Evolutionary conservation across 2,113 vertebrate species (phyloP).

Genomic region (Platycercus adscitus): DNA sequence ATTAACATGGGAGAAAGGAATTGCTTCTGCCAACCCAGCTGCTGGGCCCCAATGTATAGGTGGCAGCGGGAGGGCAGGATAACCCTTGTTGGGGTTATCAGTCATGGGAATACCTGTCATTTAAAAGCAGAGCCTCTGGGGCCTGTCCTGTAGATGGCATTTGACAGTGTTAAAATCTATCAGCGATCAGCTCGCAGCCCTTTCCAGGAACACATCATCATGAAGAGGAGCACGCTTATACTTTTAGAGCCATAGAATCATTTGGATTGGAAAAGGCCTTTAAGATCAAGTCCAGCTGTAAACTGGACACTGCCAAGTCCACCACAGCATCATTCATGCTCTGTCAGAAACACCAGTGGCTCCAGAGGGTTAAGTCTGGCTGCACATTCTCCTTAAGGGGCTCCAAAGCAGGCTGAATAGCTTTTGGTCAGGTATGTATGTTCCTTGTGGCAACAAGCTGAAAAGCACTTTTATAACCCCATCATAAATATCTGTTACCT

Average conservation of each 20-base stretch:
- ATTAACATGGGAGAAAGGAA: neutral
- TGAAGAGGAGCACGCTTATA: neutral
- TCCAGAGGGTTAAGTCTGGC: neutral
- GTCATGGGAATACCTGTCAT: neutral
- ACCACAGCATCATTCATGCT: neutral
- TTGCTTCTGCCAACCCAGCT: neutral
- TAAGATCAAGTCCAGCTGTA: neutral
- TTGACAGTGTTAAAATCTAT: neutral
- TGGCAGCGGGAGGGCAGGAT: neutral
- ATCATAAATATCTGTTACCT: neutral
- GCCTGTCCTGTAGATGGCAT: neutral
- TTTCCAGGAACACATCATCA: neutral
- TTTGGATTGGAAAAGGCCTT: neutral
- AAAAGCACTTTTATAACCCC: neutral
- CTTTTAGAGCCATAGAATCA: neutral
- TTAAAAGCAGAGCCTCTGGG: neutral
- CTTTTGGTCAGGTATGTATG: neutral
- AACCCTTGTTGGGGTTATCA: neutral
- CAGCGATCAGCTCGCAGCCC: neutral
- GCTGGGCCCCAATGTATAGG: neutral
- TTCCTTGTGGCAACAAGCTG: neutral
- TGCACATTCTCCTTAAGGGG: neutral
- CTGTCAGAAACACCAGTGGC: neutral
- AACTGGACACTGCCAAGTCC: neutral
- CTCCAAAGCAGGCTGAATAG: neutral